Evolutionary conservation across 2,888 invertebrate species (phyloP).

Genomic region (Eristalis intricaria): DNA sequence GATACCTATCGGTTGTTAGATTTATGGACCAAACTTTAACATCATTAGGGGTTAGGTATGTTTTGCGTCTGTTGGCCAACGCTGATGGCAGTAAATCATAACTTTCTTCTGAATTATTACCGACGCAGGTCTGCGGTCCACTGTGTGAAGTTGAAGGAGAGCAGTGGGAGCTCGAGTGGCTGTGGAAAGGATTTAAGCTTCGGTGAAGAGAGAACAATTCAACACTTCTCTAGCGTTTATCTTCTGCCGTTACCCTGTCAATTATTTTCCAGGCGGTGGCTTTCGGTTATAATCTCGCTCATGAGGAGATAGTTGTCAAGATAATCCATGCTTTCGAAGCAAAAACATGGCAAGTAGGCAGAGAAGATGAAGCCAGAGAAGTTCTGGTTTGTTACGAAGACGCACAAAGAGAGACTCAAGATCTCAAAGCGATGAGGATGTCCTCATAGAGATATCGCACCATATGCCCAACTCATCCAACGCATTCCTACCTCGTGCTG

Average conservation of each 20-base stretch:
- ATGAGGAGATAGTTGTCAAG: too few species aligned
- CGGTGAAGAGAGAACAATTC: background rate
- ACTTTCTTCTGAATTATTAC: constrained; percentile 23
- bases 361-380: too few species aligned
- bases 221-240: background rate
- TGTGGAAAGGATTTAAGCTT: background rate
- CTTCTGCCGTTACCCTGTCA: background rate
- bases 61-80: constrained; percentile 27
- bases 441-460: too few species aligned
- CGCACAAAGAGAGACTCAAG: too few species aligned
- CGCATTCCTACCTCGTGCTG: too few species aligned
- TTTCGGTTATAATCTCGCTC: too few species aligned
- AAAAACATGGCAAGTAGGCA: too few species aligned
- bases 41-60: constrained; percentile 26
- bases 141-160: background rate
- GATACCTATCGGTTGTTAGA: constrained; percentile 45
- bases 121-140: background rate
- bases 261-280: too few species aligned
- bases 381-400: too few species aligned
- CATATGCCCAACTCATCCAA: too few species aligned
- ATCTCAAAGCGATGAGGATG: too few species aligned
- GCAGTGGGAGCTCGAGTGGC: background rate
- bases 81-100: constrained; percentile 53
- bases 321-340: too few species aligned
- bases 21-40: constrained; percentile 60